Evolutionary conservation across 2,888 invertebrate genomes (phyloP).

Genomic region (Caenorhabditis sp.): DNA sequence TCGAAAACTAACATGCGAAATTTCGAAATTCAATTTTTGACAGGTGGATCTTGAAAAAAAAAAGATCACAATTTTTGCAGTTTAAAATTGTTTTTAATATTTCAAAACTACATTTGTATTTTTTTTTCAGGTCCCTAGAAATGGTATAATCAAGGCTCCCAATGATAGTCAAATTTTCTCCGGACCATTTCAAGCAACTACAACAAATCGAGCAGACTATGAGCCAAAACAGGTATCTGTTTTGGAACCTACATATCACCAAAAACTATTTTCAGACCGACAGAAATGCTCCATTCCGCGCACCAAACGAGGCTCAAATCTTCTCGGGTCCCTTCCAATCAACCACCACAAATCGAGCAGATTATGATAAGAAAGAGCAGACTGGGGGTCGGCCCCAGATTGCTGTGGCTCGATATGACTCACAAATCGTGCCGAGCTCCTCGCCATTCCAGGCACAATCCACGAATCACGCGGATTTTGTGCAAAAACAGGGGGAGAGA

Average conservation of each 20-base stretch:
- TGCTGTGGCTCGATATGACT: neutral
- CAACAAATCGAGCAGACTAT: slow-evolving; percentile 31
- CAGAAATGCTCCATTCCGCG: slow-evolving; percentile 5
- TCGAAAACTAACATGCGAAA: too few species aligned
- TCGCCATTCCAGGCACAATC: slow-evolving; percentile 20
- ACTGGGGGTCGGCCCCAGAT: neutral
- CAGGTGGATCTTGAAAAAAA: too few species aligned
- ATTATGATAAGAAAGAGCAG: slow-evolving; percentile 20
- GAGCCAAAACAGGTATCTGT: slow-evolving; percentile 22
- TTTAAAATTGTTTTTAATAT: too few species aligned
- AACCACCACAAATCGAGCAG: slow-evolving; percentile 19
- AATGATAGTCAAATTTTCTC: slow-evolving; percentile 13
- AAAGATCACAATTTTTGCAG: too few species aligned
- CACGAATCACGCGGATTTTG: slow-evolving; percentile 31
- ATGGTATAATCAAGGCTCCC: neutral
- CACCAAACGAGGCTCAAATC: neutral
- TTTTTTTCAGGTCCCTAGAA: neutral
- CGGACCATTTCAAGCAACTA: slow-evolving; percentile 26
- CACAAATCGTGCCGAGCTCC: neutral
- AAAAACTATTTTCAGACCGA: slow-evolving; percentile 12
- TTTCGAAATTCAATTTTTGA: too few species aligned
- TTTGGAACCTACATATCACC: neutral
- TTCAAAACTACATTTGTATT: too few species aligned
- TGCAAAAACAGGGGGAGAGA: slow-evolving; percentile 20
- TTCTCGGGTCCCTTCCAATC: slow-evolving; percentile 5